Base-by-base conservation (phyloP, 2,113 vertebrate species). In the Mustela lutreola region DNA sequence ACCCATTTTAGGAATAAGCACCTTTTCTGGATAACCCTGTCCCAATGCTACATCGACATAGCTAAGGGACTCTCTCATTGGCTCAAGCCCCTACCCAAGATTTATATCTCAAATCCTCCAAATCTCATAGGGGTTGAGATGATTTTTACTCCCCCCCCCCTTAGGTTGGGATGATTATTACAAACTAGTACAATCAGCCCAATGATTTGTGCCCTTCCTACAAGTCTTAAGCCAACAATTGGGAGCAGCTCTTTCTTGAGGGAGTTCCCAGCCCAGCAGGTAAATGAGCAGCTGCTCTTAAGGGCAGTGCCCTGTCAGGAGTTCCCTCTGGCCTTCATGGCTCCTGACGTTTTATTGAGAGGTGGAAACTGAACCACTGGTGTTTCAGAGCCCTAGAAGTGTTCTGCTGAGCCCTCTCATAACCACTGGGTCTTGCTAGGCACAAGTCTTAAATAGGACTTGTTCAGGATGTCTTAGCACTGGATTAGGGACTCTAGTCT, bases 11-110 rank as follows among this genome's bases (percentile, higher is more conserved):
- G 31, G 81, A 92, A 95, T 15, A 73, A 78, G 24, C 7, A 83
- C 14, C n/a, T 92, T 89, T 70, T 83, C 19, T 88, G n/a, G 53
- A 90, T 86, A 96, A 39, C 1, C 12, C 48, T 93, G 93, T 71
- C 53, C 33, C 12, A 86, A 4, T 14, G 7, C 83, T 53, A 15
- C 14, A 70, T 70, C 21, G 50, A 91, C 56, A 70, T 19, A 92
- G 36, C 3, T 11, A 78, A 79, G 4, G 22, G 19, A 22, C 11
- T 21, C 39, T 71, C 2, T 22, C 70, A 80, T 24, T 42, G 33
- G 39, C 45, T 62, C 48, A 60, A 89, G 33, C 2, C 3, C 14
- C 50, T 31, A 2, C 19, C 15, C 7, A 19, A 75, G 60, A 79
- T 88, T 93, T n/a, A 65, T 5, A 89, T 48, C 10, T 95, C 53